These are phyloP conservation scores for Calcarius lapponicus DNA, from an alignment of 2,797 vertebrate genomes.

Conservation along the genomic window DNA sequence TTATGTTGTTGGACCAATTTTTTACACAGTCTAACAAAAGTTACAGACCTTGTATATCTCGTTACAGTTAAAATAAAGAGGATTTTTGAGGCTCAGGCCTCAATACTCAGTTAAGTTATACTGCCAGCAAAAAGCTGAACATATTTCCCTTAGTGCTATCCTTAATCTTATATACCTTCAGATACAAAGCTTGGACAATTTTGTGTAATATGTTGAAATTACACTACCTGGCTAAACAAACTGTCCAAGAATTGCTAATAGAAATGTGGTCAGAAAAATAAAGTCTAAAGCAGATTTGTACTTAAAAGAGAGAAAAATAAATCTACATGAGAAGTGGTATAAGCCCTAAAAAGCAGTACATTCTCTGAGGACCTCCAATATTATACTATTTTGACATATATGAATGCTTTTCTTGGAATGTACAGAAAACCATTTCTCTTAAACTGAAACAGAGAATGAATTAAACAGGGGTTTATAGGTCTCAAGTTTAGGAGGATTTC, in stretches of 20 bases:
- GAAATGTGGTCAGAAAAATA: slow-evolving; percentile 3
- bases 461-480: neutral
- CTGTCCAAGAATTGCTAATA: neutral
- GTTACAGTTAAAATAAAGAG: slow-evolving; percentile 31
- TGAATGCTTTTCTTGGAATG: neutral
- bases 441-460: slow-evolving; percentile 3
- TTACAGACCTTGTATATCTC: neutral
- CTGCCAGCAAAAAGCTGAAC: slow-evolving; percentile 7
- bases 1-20: slow-evolving; percentile 2
- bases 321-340: neutral
- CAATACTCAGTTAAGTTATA: slow-evolving; percentile 9
- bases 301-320: neutral
- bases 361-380: slow-evolving; percentile 17
- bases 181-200: slow-evolving; percentile 1
- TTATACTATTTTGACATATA: neutral
- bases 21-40: slow-evolving; percentile 14
- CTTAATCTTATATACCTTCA: slow-evolving; percentile 15
- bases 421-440: neutral
- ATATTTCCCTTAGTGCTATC: slow-evolving; percentile 58
- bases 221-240: slow-evolving; percentile 7
- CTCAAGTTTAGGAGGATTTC: slow-evolving; percentile 6
- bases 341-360: neutral
- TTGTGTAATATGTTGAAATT: neutral
- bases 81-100: neutral
- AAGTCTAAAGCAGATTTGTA: neutral